phyloP scores from a whole-genome alignment of 2,888 invertebrate species.

The Trichopoda pennipes region DNA sequence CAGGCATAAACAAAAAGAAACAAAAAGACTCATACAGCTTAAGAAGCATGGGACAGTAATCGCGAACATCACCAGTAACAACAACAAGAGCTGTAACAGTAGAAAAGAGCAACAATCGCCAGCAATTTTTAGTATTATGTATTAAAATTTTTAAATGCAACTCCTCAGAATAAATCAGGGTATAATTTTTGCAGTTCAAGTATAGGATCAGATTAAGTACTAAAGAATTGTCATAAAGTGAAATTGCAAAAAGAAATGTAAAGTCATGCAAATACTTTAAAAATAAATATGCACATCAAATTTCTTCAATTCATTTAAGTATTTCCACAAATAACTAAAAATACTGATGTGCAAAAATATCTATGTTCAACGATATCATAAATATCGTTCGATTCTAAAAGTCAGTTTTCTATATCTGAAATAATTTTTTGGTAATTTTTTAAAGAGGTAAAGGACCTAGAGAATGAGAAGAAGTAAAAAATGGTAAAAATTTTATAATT shows the following conservation, averaged over 20 bases:
- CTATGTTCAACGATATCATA: too few relatives aligned
- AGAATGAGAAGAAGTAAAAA: too few relatives aligned
- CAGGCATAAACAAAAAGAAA: slow-evolving; percentile 40
- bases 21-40: slow-evolving; percentile 22
- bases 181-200: slow-evolving; percentile 56
- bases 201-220: slow-evolving; percentile 44
- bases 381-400: too few relatives aligned
- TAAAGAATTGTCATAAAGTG: slow-evolving; percentile 2
- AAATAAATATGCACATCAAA: too few relatives aligned
- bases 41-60: slow-evolving; percentile 38
- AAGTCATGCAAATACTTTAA: not conserved
- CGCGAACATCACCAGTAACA: slow-evolving; percentile 11
- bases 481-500: too few relatives aligned
- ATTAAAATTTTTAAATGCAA: slow-evolving; percentile 34
- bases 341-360: too few relatives aligned
- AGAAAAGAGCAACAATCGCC: slow-evolving; percentile 35
- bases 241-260: not conserved
- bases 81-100: slow-evolving; percentile 10
- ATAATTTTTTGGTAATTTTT: too few relatives aligned
- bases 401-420: too few relatives aligned
- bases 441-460: too few relatives aligned
- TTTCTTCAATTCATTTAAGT: too few relatives aligned
- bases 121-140: slow-evolving; percentile 54
- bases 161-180: slow-evolving; percentile 62
- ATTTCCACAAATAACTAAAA: too few relatives aligned